These are phyloP conservation scores for Ceraclea dissimilis DNA, from an alignment of 2,888 invertebrate genomes.

Conservation along the genomic window DNA sequence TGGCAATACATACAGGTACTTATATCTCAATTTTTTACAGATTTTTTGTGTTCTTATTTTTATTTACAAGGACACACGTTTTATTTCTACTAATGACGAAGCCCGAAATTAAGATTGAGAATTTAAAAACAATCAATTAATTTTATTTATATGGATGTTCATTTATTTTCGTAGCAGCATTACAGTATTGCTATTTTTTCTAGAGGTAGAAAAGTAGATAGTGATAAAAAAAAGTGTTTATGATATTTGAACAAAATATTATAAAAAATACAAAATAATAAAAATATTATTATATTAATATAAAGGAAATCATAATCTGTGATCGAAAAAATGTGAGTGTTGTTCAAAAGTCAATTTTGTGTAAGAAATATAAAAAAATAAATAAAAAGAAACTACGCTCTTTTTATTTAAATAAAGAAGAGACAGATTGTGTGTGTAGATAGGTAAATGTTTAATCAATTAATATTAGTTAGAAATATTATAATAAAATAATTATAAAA, in stretches of 20 bases:
- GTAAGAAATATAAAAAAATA: background rate
- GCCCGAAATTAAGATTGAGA: too few relatives aligned
- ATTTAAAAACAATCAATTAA: too few relatives aligned
- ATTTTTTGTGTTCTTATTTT: too few relatives aligned
- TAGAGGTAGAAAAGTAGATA: constrained; percentile 24
- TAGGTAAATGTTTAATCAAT: background rate
- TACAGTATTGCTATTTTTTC: constrained; percentile 5
- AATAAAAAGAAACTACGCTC: background rate
- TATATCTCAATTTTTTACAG: too few relatives aligned
- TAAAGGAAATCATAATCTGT: constrained; percentile 1
- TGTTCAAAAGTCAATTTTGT: constrained; percentile 1
- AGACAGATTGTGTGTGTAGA: background rate
- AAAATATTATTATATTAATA: background rate
- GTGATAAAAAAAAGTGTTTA: constrained; percentile 2
- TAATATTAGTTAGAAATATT: background rate
- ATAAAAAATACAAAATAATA: background rate
- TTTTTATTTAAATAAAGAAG: background rate
- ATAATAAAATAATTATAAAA: background rate
- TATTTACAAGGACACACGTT: too few relatives aligned
- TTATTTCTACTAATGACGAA: too few relatives aligned
- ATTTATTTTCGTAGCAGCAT: background rate
- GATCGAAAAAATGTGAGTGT: constrained; percentile 3
- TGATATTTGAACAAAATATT: constrained; percentile 1
- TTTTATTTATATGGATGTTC: background rate
- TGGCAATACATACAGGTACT: too few relatives aligned